Evolutionary conservation across 2,888 invertebrate species (phyloP).

Genomic region (Philereme transversata): DNA sequence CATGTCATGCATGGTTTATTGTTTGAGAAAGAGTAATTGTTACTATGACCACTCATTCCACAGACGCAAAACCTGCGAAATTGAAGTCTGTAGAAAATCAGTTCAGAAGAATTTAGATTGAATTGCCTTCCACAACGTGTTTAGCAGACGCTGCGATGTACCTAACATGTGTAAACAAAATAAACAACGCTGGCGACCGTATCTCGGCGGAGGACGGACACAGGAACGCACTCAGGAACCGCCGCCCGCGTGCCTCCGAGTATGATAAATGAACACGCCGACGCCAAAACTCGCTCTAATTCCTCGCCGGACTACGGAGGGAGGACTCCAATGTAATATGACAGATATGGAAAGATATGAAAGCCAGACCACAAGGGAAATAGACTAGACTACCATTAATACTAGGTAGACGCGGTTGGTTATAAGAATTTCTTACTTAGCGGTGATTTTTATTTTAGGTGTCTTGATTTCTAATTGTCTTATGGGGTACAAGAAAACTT

Average conservation of each 20-base stretch:
- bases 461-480: neutral
- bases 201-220: conserved; percentile 55
- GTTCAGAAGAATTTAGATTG: conserved; percentile 12
- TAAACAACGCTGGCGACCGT: conserved; percentile 52
- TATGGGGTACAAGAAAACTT: neutral
- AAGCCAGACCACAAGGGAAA: conserved; percentile 57
- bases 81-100: neutral
- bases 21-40: too few relatives aligned
- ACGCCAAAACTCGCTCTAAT: conserved; percentile 56
- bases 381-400: conserved; percentile 25
- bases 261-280: conserved; percentile 72
- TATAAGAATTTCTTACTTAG: neutral
- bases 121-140: conserved; percentile 32
- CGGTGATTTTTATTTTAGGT: neutral
- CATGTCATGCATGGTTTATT: too few relatives aligned
- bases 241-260: conserved; percentile 50
- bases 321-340: conserved; percentile 60
- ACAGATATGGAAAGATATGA: conserved; percentile 70
- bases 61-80: conserved; percentile 1
- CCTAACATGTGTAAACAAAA: conserved; percentile 66
- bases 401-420: conserved; percentile 14
- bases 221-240: conserved; percentile 74
- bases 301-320: conserved; percentile 55
- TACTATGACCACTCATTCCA: neutral
- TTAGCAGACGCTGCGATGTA: conserved; percentile 50